Conservation (phyloP, 2,797 vertebrate species). For the Lepidocolaptes lacrymiger region DNA sequence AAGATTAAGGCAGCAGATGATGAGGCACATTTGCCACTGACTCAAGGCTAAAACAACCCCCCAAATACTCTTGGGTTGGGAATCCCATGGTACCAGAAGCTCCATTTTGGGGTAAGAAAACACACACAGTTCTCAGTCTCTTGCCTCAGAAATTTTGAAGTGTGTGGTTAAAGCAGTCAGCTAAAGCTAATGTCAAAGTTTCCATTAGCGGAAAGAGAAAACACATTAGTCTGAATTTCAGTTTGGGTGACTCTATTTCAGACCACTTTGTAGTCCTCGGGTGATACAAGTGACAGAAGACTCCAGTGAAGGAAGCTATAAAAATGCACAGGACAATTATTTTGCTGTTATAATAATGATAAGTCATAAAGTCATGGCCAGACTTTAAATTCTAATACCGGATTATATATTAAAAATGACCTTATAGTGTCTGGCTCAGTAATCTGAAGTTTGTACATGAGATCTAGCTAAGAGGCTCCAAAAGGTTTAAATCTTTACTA, state of each 20-base stretch:
- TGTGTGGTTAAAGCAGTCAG: slow-evolving; percentile 9
- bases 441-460: neutral
- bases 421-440: neutral
- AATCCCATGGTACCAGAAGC: neutral
- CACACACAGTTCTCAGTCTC: neutral
- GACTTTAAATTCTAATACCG: neutral
- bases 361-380: neutral
- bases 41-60: neutral
- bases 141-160: neutral
- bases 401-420: neutral
- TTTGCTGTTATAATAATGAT: neutral
- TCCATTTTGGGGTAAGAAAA: neutral
- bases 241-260: neutral
- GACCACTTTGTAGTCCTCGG: neutral
- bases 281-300: neutral
- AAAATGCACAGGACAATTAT: neutral
- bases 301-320: neutral
- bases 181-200: slow-evolving; percentile 38
- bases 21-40: neutral
- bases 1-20: neutral
- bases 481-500: neutral
- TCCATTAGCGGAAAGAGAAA: neutral
- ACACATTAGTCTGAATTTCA: neutral
- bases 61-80: neutral
- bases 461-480: neutral